Conservation (phyloP, 2,888 invertebrate genomes). For the Drosophila neutralis region DNA sequence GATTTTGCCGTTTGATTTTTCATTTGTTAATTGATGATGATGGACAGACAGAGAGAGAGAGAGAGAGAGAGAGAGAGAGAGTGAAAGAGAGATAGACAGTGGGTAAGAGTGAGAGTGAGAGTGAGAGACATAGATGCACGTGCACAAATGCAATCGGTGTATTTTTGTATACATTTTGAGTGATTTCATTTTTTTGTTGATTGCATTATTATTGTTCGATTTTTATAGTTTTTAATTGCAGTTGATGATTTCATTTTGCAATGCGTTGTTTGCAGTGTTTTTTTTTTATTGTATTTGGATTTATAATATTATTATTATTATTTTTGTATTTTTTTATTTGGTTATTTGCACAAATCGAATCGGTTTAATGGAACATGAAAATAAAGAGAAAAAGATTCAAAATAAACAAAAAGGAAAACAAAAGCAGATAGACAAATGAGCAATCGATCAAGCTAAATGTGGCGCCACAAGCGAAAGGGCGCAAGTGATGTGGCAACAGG, state of each 20-base stretch:
- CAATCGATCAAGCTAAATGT: slow-evolving; percentile 44
- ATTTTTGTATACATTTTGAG: slow-evolving; percentile 80
- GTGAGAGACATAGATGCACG: slow-evolving; percentile 54
- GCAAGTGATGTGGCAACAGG: slow-evolving; percentile 29
- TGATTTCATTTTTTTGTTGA: slow-evolving; percentile 31
- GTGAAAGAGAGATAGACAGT: neutral
- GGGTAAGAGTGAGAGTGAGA: neutral
- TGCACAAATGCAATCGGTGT: slow-evolving; percentile 78
- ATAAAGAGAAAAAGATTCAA: slow-evolving; percentile 82
- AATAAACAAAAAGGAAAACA: slow-evolving; percentile 82
- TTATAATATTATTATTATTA: slow-evolving; percentile 32
- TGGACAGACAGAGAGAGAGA: neutral
- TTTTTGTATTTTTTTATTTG: slow-evolving; percentile 47
- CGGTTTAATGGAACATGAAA: slow-evolving; percentile 83
- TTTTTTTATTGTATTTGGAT: slow-evolving; percentile 33
- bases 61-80: too few species aligned
- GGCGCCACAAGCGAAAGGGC: slow-evolving; percentile 26
- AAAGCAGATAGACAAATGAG: slow-evolving; percentile 78
- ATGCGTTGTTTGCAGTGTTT: slow-evolving; percentile 36
- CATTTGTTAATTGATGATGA: slow-evolving; percentile 53
- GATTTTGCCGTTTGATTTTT: slow-evolving; percentile 36
- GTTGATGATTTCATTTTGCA: slow-evolving; percentile 61
- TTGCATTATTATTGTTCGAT: slow-evolving; percentile 46
- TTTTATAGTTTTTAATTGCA: slow-evolving; percentile 40
- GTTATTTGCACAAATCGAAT: slow-evolving; percentile 79